A percentile compares a stretch with the other conserved stretches of the same genome.
Conservation (phyloP, 1,140 invertebrate genomes). For the Adelges cooleyi region DNA sequence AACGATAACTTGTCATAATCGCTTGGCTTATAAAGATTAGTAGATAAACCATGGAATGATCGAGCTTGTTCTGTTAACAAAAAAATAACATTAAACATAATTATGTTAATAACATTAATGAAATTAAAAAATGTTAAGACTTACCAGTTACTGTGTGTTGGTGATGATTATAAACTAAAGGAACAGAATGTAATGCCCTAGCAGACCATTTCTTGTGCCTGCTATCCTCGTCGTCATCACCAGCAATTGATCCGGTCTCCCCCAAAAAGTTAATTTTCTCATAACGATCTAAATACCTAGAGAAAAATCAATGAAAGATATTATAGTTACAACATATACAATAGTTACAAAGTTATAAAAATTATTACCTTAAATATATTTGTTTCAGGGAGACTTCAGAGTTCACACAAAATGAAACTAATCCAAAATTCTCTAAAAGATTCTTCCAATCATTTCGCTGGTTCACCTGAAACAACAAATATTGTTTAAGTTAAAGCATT, state of each 20-base stretch:
- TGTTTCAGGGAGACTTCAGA: slow-evolving; percentile 74
- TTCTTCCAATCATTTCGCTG: slow-evolving; percentile 72
- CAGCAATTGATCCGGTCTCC: slow-evolving; percentile 62
- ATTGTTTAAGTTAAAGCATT: too few species aligned
- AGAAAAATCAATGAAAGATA: slow-evolving; percentile 35
- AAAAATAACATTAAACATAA: background rate
- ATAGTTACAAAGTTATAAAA: background rate
- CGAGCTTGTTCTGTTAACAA: slow-evolving; percentile 50
- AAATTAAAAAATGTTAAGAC: slow-evolving; percentile 20
- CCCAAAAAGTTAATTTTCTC: slow-evolving; percentile 76
- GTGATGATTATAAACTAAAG: slow-evolving; percentile 66
- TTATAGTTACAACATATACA: background rate
- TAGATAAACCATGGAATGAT: slow-evolving; percentile 53
- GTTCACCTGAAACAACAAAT: slow-evolving; percentile 57
- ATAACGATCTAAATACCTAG: slow-evolving; percentile 67
- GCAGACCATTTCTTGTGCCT: slow-evolving; percentile 55
- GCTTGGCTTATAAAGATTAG: slow-evolving; percentile 58
- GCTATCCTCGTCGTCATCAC: slow-evolving; percentile 61
- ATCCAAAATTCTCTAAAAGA: slow-evolving; percentile 59
- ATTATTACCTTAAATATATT: slow-evolving; percentile 71
- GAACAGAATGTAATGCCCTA: slow-evolving; percentile 56
- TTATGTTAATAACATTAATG: background rate
- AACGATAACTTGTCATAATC: slow-evolving; percentile 80
- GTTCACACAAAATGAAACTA: slow-evolving; percentile 73
- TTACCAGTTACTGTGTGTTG: slow-evolving; percentile 70